Conservation (phyloP, 2,113 vertebrate genomes). For the Salvelinus fontinalis region DNA sequence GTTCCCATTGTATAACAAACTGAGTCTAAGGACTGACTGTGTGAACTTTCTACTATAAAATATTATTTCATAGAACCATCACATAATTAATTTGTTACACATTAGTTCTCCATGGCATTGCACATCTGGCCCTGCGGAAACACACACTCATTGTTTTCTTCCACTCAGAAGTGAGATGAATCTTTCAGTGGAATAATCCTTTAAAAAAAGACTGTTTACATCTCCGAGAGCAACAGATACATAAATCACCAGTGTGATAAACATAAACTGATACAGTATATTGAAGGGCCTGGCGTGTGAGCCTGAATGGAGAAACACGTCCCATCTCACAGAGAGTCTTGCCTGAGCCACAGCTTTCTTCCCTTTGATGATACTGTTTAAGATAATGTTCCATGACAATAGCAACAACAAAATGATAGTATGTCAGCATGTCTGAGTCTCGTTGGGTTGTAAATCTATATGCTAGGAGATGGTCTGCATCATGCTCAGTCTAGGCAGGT, state of each 20-base stretch:
- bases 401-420: too few relatives aligned
- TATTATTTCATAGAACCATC: not conserved
- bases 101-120: not conserved
- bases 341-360: too few relatives aligned
- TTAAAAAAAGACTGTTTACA: not conserved
- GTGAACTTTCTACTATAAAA: not conserved
- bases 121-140: constrained; percentile 2
- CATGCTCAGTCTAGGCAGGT: too few relatives aligned
- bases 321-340: too few relatives aligned
- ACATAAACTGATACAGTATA: not conserved
- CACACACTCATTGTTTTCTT: not conserved
- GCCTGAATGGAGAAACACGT: too few relatives aligned
- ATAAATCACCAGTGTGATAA: not conserved
- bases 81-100: not conserved
- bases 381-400: too few relatives aligned
- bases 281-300: not conserved
- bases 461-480: too few relatives aligned
- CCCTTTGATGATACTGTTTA: too few relatives aligned
- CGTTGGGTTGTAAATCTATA: too few relatives aligned
- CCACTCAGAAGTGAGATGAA: not conserved
- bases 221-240: not conserved
- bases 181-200: not conserved
- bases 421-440: not conserved
- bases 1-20: not conserved
- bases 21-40: not conserved